Conservation (phyloP, 2,888 invertebrate genomes). For the Helleia helle region DNA sequence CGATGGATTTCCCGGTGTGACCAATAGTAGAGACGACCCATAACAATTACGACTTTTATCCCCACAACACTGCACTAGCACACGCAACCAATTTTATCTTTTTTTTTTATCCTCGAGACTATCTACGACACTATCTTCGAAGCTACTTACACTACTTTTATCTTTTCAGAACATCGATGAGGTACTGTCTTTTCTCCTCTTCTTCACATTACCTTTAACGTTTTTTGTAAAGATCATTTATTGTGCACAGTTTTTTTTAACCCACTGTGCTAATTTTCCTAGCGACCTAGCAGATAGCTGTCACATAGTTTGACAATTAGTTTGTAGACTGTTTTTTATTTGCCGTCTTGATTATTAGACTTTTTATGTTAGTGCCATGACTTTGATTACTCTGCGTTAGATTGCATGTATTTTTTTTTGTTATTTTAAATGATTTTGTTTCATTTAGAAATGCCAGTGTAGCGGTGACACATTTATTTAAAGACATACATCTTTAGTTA, state of each 20-base stretch:
- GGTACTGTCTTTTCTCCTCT: conserved; percentile 69
- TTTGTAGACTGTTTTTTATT: neutral
- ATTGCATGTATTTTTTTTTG: neutral
- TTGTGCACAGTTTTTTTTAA: conserved; percentile 37
- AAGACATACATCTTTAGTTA: neutral
- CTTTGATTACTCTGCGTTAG: neutral
- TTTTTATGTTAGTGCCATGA: neutral
- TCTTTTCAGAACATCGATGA: conserved; percentile 76
- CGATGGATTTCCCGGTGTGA: too few species aligned
- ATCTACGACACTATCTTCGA: conserved; percentile 50
- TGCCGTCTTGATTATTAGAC: too few species aligned
- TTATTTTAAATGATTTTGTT: neutral
- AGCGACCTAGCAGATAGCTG: neutral
- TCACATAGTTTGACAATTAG: neutral
- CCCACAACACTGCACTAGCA: neutral
- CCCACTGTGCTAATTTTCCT: conserved; percentile 17
- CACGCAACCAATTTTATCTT: neutral
- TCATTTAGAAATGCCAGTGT: neutral
- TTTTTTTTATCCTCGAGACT: conserved; percentile 11
- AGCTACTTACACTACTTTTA: conserved; percentile 64
- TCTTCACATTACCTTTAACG: conserved; percentile 38
- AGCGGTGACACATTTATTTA: neutral
- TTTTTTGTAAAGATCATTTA: conserved; percentile 35
- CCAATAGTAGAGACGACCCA: too few species aligned
- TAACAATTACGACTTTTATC: too few species aligned